Evolutionary conservation across 2,113 vertebrate species (phyloP).

Genomic region (Hyperopisus bebe): DNA sequence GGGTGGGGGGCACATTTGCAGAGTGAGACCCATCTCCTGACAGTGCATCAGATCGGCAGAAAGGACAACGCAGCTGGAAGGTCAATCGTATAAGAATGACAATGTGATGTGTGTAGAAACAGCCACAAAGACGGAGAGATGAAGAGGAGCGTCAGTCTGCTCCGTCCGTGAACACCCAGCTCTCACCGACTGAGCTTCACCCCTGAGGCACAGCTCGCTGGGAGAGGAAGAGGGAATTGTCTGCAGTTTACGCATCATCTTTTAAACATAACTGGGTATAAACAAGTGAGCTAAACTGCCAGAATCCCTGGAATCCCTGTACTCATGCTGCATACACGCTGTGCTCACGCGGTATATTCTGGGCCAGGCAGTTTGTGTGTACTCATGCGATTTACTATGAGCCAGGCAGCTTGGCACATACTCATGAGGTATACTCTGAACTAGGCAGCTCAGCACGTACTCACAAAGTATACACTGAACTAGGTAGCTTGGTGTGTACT

Average conservation of each 20-base stretch:
- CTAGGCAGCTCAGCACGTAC: background rate
- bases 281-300: background rate
- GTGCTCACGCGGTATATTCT: background rate
- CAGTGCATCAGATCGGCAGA: conserved; percentile 27
- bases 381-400: background rate
- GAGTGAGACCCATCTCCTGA: background rate
- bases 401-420: background rate
- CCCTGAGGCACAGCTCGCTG: background rate
- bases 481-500: background rate
- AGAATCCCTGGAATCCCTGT: background rate
- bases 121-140: background rate
- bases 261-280: background rate
- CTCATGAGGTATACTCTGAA: background rate
- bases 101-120: background rate
- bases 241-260: background rate
- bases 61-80: conserved; percentile 25
- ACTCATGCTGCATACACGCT: background rate
- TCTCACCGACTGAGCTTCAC: background rate
- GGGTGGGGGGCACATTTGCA: background rate
- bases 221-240: background rate
- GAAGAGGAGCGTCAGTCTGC: background rate
- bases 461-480: background rate
- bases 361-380: background rate
- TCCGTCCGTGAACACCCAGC: background rate
- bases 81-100: background rate